Evolutionary conservation across 1,140 invertebrate species (phyloP).

Genomic region (Bombus impatiens): DNA sequence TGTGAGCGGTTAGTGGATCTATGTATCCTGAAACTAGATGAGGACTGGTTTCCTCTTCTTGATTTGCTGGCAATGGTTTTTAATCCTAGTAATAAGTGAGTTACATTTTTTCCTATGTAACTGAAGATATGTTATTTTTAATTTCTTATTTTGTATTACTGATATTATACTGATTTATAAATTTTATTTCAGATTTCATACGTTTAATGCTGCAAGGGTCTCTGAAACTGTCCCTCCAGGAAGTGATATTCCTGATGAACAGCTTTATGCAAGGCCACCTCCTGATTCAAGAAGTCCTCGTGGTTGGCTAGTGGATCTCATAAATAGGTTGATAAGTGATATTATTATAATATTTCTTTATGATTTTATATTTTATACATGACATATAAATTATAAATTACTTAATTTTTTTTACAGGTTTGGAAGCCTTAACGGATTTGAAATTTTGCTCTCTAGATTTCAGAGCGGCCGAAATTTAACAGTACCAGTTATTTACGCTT

Average conservation of each 20-base stretch:
- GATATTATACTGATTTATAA: conserved; percentile 9
- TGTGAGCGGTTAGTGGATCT: conserved; percentile 96
- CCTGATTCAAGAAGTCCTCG: conserved; percentile 89
- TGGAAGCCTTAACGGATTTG: conserved; percentile 94
- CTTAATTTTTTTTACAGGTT: conserved; percentile 84
- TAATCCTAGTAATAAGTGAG: conserved; percentile 95
- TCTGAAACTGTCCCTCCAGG: conserved; percentile 90
- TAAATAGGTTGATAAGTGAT: conserved; percentile 87
- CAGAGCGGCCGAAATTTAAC: conserved; percentile 88
- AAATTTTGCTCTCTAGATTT: conserved; percentile 94
- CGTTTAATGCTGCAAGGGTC: conserved; percentile 92
- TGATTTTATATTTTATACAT: neutral
- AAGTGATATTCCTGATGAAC: conserved; percentile 86
- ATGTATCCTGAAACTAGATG: conserved; percentile 93
- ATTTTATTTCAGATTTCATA: conserved; percentile 91
- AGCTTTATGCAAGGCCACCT: conserved; percentile 91
- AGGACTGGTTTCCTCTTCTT: conserved; percentile 96
- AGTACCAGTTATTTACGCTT: conserved; percentile 91
- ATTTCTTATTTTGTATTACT: neutral
- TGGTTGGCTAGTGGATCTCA: conserved; percentile 97
- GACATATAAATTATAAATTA: neutral
- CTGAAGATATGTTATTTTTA: neutral
- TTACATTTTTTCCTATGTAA: conserved; percentile 28
- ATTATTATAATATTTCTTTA: conserved; percentile 21
- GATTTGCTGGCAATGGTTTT: conserved; percentile 96